These are phyloP conservation scores for Tringa solitaria DNA, from an alignment of 2,113 vertebrate genomes.

Conservation along the genomic window DNA sequence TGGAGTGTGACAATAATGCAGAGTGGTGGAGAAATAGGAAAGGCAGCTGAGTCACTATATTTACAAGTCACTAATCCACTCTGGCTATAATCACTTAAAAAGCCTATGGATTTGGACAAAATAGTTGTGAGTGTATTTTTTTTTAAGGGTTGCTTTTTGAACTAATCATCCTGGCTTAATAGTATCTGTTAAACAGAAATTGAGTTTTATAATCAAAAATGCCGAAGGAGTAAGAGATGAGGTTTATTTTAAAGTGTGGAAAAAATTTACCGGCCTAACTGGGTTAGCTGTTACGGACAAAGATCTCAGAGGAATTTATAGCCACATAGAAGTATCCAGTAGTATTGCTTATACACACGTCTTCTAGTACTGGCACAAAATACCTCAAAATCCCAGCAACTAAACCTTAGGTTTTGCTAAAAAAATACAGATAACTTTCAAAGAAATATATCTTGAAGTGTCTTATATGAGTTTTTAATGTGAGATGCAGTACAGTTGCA, in stretches of 20 bases:
- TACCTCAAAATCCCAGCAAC: neutral
- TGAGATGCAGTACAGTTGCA: neutral
- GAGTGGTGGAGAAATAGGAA: neutral
- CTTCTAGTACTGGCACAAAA: neutral
- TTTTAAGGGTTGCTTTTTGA: neutral
- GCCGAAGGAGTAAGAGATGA: neutral
- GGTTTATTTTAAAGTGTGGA: neutral
- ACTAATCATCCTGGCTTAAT: neutral
- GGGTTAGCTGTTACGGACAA: neutral
- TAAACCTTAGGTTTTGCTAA: neutral
- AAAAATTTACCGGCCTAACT: neutral
- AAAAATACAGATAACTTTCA: neutral
- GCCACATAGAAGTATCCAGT: neutral
- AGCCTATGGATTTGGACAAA: neutral
- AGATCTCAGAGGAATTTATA: neutral
- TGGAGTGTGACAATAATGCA: neutral
- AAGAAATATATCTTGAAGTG: neutral
- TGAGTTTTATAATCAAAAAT: neutral
- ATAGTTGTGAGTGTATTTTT: neutral
- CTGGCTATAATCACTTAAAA: neutral
- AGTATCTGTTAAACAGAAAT: neutral
- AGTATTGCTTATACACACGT: neutral
- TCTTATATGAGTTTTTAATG: neutral
- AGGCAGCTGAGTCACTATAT: constrained; percentile 31
- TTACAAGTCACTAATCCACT: constrained; percentile 19